A percentile compares a stretch with the other conserved stretches of the same genome.
Conservation (phyloP, 2,888 invertebrate species). For the Cephonodes hylas region DNA sequence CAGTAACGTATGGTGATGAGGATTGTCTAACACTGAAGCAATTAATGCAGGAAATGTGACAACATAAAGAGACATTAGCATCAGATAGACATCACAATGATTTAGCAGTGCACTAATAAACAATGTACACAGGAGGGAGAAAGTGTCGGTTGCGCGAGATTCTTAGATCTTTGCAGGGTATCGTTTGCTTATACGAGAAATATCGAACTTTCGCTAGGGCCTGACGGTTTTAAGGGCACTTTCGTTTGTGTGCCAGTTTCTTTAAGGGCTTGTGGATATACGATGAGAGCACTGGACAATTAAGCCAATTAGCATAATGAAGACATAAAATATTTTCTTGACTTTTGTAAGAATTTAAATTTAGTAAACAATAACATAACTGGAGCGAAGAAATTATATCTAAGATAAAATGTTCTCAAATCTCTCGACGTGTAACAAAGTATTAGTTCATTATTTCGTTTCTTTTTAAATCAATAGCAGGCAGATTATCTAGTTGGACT, state of each 20-base stretch:
- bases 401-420: too few relatives aligned
- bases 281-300: neutral
- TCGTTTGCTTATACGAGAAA: neutral
- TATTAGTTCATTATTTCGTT: too few relatives aligned
- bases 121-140: neutral
- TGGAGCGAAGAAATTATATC: too few relatives aligned
- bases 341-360: too few relatives aligned
- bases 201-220: constrained; percentile 32
- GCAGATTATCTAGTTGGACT: too few relatives aligned
- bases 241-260: constrained; percentile 33
- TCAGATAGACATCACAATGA: neutral
- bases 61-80: neutral
- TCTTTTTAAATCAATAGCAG: too few relatives aligned
- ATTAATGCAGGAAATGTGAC: neutral
- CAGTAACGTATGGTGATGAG: neutral
- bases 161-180: constrained; percentile 19
- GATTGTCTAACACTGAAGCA: neutral
- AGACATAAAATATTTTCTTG: too few relatives aligned
- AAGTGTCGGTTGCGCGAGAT: constrained; percentile 20
- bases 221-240: constrained; percentile 46
- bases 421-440: too few relatives aligned
- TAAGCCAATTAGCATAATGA: too few relatives aligned
- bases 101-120: constrained; percentile 6
- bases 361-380: too few relatives aligned
- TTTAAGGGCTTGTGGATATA: neutral